Conservation (phyloP, 2,888 invertebrate genomes). For the Epinotia nisella region DNA sequence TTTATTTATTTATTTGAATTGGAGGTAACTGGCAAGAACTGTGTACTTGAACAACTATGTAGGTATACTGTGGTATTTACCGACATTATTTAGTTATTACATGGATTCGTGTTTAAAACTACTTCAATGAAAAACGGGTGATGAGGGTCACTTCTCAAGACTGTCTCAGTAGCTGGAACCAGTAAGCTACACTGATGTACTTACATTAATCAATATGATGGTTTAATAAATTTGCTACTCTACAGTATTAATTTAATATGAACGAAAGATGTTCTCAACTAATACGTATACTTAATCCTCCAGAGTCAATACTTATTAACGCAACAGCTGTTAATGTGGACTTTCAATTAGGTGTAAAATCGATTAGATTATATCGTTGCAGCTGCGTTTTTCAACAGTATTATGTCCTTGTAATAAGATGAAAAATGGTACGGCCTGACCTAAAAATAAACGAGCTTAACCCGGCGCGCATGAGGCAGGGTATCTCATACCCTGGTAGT, state of each 20-base stretch:
- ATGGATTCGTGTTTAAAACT: neutral
- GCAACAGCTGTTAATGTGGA: slow-evolving; percentile 22
- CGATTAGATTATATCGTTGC: slow-evolving; percentile 21
- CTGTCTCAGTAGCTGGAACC: neutral
- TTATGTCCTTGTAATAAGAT: neutral
- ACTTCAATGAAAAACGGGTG: neutral
- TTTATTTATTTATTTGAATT: no score
- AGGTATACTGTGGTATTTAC: no score
- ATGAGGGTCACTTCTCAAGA: neutral
- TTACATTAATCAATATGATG: neutral
- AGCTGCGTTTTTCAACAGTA: neutral
- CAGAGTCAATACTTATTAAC: slow-evolving; percentile 7
- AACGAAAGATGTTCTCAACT: slow-evolving; percentile 45
- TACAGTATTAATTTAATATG: neutral
- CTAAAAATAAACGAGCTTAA: no score
- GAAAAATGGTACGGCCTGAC: neutral
- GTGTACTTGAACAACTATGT: no score
- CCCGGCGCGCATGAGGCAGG: no score
- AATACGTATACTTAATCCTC: slow-evolving; percentile 22
- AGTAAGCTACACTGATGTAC: neutral
- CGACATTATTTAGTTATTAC: no score
- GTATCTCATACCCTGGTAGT: no score
- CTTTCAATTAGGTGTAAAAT: slow-evolving; percentile 31
- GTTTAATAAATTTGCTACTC: neutral
- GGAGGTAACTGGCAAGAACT: no score